These are phyloP conservation scores for Serilophus lunatus DNA, from an alignment of 2,113 vertebrate species.

Conservation along the genomic window DNA sequence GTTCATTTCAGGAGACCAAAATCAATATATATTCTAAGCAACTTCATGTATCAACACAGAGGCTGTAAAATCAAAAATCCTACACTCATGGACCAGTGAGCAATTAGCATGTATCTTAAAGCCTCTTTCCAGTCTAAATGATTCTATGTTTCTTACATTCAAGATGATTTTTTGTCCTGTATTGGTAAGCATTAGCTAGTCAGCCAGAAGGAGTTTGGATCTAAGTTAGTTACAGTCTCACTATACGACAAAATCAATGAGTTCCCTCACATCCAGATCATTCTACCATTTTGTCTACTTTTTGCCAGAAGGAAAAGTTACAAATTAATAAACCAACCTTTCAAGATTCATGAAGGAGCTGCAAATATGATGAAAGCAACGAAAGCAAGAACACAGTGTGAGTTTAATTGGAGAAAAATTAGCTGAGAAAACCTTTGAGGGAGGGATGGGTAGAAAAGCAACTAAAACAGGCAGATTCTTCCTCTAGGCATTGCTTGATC, in stretches of 20 bases:
- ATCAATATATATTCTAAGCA: neutral
- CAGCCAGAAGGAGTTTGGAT: neutral
- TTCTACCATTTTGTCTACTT: neutral
- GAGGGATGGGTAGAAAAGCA: neutral
- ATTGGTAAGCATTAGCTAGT: neutral
- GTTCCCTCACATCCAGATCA: neutral
- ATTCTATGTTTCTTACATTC: neutral
- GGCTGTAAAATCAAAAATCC: neutral
- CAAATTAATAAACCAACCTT: neutral
- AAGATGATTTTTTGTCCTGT: neutral
- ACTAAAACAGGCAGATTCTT: neutral
- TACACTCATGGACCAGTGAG: neutral
- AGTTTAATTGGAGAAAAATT: neutral
- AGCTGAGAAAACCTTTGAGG: neutral
- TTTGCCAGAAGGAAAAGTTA: neutral
- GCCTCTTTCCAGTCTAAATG: neutral
- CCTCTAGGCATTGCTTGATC: neutral
- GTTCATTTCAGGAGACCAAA: neutral
- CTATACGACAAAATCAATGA: neutral
- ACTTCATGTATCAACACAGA: neutral
- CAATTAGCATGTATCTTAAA: neutral
- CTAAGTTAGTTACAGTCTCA: neutral
- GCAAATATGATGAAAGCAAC: neutral
- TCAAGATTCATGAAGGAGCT: neutral
- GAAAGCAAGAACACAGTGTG: neutral